Base-by-base conservation (phyloP, 2,113 vertebrate genomes). In the Pollimyrus isidori region DNA sequence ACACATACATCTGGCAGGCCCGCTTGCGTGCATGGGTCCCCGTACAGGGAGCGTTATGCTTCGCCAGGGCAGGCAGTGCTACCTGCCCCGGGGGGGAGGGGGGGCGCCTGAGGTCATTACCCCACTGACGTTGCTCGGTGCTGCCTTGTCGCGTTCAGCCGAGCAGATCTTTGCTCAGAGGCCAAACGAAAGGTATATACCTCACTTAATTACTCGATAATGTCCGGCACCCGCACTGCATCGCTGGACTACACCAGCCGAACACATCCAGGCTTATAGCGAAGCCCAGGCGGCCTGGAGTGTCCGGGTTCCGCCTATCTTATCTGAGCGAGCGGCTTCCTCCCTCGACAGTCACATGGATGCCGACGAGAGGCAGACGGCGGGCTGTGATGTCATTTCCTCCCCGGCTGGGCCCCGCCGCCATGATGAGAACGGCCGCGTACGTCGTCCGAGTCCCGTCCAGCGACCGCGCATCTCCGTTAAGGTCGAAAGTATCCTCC, bases 1-100 rank as follows among this genome's bases (percentile, higher is more conserved):
- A 90, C 73, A 93, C 92, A 93, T 89, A 91, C 90, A 91, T 90
- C 89, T 89, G 90, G 88, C 65, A n/a, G 50, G 62, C 88, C 90
- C 30, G 90, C 89, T 69, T 89, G 88, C 73, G 91, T 89, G 85
- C 30, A 46, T 53, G 89, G 52, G 85, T 87, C 1, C 65, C 56
- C 84, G 42, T 15, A 35, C n/a, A 87, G 50, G 48, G 84, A 13
- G 73, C 15, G 46, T 86, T 56, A 87, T 23, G 39, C 23, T 73
- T 4, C 52, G 15, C n/a, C 15, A 13, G 82, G 49, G 2, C 45
- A 69, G 62, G 35, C 35, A 2, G 15, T 4, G 15, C 13, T 39
- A 80, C n/a, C 15, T n/a, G 48, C 45, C 46, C 88, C 62, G 21
- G 62, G 69, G n/a, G n/a, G n/a, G n/a, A n/a, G n/a, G n/a, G n/a